Percentiles rank a stretch among this genome's conserved stretches.
These are phyloP conservation scores for Lithodes maja DNA, from an alignment of 2,888 invertebrate genomes.

Conservation along the genomic window DNA sequence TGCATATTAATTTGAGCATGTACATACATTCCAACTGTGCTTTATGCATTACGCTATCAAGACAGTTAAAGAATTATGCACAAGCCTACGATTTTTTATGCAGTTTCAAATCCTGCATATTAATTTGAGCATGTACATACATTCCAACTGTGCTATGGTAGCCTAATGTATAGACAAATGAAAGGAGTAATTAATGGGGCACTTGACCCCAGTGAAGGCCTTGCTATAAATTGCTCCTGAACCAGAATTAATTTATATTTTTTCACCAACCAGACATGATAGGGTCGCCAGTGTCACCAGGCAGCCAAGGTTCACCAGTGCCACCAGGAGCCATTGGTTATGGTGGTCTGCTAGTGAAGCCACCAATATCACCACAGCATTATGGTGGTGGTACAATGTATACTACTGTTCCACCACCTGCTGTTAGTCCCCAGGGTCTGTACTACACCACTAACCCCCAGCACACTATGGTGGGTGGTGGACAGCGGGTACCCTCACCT, in stretches of 20 bases:
- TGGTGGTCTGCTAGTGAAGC: constrained; percentile 43
- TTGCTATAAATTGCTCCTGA: too few relatives aligned
- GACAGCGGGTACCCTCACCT: constrained; percentile 38
- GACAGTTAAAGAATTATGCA: too few relatives aligned
- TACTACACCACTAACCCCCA: constrained; percentile 35
- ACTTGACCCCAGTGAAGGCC: too few relatives aligned
- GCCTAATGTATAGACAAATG: too few relatives aligned
- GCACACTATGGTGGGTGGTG: neutral
- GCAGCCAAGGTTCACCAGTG: constrained; percentile 45
- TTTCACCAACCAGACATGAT: constrained; percentile 16
- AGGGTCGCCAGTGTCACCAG: constrained; percentile 48
- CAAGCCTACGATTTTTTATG: too few relatives aligned
- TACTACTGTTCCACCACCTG: constrained; percentile 31
- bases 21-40: too few relatives aligned
- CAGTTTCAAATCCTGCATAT: too few relatives aligned
- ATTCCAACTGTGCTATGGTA: too few relatives aligned
- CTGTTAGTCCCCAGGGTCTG: constrained; percentile 27
- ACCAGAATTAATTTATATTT: neutral
- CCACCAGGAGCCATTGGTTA: constrained; percentile 21
- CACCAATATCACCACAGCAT: constrained; percentile 59
- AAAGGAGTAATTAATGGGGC: too few relatives aligned
- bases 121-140: too few relatives aligned
- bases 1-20: too few relatives aligned
- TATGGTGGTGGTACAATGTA: constrained; percentile 56
- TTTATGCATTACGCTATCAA: too few relatives aligned